Conservation (phyloP, 2,113 vertebrate species). For the Cinclus mexicanus region DNA sequence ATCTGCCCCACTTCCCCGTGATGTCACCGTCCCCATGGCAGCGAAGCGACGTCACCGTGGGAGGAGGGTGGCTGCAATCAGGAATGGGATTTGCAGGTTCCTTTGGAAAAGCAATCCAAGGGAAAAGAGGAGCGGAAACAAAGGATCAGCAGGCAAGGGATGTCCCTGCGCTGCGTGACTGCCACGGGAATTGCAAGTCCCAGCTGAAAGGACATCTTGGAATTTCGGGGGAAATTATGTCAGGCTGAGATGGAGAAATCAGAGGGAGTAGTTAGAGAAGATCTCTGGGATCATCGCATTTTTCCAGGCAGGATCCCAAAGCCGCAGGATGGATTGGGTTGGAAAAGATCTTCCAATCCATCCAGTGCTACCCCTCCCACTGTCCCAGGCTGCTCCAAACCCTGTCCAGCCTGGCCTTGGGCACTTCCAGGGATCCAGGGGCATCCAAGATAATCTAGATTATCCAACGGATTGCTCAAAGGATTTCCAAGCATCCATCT, state of each 20-base stretch:
- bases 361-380: background rate
- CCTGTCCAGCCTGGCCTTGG: rapidly evolving
- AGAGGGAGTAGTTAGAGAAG: background rate
- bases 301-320: background rate
- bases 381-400: background rate
- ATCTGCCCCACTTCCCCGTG: background rate
- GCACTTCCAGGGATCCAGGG: background rate
- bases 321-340: no score
- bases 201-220: background rate
- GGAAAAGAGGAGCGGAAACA: background rate
- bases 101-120: background rate
- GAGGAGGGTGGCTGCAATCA: background rate
- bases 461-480: background rate
- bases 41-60: rapidly evolving
- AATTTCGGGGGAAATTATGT: background rate
- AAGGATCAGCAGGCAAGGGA: rapidly evolving
- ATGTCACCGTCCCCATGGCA: background rate
- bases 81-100: background rate
- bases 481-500: background rate
- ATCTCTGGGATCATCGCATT: background rate
- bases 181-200: background rate
- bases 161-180: rapidly evolving
- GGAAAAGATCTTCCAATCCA: background rate
- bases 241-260: rapidly evolving
- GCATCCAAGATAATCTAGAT: no score